phyloP scores from a whole-genome alignment of 2,888 invertebrate genomes.

The Macrosiphum euphorbiae region DNA sequence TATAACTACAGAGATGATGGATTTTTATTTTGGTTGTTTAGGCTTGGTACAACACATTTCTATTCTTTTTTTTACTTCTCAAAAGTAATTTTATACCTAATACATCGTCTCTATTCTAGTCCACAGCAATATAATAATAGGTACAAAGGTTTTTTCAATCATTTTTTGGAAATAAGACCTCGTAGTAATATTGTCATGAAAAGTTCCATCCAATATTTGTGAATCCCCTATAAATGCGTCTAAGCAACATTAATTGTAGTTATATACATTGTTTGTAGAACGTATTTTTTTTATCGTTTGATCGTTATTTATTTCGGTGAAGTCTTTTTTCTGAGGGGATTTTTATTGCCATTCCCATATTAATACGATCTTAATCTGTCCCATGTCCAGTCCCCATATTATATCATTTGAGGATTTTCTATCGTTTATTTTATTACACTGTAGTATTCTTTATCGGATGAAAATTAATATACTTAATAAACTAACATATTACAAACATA shows the following conservation, averaged over 20 bases:
- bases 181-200: not conserved
- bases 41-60: not conserved
- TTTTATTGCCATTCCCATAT: slow-evolving; percentile 35
- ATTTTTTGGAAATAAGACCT: slow-evolving; percentile 12
- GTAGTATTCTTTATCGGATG: not conserved
- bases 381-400: not conserved
- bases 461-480: not conserved
- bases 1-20: not conserved
- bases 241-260: slow-evolving; percentile 53
- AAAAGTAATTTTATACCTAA: not conserved
- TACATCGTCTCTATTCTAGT: not conserved
- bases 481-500: not conserved
- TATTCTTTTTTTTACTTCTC: not conserved
- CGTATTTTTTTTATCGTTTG: slow-evolving; percentile 40
- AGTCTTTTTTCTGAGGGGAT: slow-evolving; percentile 10
- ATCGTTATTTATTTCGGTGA: slow-evolving; percentile 36
- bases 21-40: slow-evolving; percentile 42
- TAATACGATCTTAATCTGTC: slow-evolving; percentile 24
- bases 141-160: not conserved
- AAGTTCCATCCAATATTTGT: not conserved
- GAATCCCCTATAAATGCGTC: not conserved
- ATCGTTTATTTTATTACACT: slow-evolving; percentile 2
- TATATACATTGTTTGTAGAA: slow-evolving; percentile 33
- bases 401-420: slow-evolving; percentile 28
- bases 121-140: not conserved